These are phyloP conservation scores for Xenopus laevis DNA, from an alignment of 2,113 vertebrate genomes.

Conservation along the genomic window DNA sequence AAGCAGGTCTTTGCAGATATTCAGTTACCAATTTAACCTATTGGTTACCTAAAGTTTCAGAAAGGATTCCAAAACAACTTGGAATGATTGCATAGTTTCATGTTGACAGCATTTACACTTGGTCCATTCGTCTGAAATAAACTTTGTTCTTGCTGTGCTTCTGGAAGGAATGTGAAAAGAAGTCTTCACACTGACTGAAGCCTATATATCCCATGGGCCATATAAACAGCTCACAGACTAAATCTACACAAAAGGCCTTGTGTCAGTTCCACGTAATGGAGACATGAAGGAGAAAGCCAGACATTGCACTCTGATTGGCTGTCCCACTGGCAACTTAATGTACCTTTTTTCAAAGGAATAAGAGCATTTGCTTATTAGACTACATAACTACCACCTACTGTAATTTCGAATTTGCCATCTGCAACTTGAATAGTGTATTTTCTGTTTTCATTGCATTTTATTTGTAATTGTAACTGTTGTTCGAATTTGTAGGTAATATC, in stretches of 20 bases:
- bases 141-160: background rate
- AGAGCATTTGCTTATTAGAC: background rate
- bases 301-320: background rate
- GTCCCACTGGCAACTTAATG: background rate
- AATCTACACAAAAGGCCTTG: conserved; percentile 22
- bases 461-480: too few relatives aligned
- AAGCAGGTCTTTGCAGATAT: background rate
- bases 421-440: too few relatives aligned
- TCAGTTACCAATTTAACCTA: background rate
- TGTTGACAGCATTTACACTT: background rate
- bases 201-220: conserved; percentile 21
- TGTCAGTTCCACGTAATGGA: conserved; percentile 3
- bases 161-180: conserved; percentile 17
- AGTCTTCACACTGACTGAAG: conserved; percentile 2
- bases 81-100: background rate
- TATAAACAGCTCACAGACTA: conserved; percentile 14
- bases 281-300: background rate
- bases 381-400: too few relatives aligned
- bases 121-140: background rate
- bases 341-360: background rate
- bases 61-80: background rate
- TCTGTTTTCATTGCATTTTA: too few relatives aligned
- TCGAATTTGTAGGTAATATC: too few relatives aligned
- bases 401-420: too few relatives aligned
- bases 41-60: background rate